Evolutionary conservation across 2,888 invertebrate species (phyloP).

Genomic region (Aphelenchoides bicaudatus): DNA sequence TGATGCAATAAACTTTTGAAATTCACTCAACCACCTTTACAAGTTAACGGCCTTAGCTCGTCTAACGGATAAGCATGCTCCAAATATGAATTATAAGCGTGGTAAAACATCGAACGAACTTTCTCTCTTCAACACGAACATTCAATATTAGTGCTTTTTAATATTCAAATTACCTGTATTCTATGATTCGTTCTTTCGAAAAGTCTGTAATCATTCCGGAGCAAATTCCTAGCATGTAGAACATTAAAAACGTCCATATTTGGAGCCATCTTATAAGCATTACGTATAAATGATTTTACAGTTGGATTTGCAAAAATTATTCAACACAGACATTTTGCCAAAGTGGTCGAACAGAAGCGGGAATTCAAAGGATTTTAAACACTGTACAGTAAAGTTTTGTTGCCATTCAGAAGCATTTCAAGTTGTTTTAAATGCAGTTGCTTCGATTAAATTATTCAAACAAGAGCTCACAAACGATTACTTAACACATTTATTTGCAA

Average conservation of each 20-base stretch:
- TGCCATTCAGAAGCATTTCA: no score
- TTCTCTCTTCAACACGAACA: conserved; percentile 70
- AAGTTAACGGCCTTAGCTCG: conserved; percentile 88
- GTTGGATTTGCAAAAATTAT: not conserved
- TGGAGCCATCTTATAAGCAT: not conserved
- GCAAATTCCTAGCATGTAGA: not conserved
- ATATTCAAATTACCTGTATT: conserved; percentile 13
- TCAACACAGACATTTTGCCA: not conserved
- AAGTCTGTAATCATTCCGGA: conserved; percentile 16
- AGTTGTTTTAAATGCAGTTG: no score
- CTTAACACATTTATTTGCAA: no score
- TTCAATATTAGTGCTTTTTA: not conserved
- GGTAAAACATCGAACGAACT: conserved; percentile 89
- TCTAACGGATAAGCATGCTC: conserved; percentile 90
- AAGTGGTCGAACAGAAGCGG: no score
- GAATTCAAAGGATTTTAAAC: no score
- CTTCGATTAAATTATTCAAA: no score
- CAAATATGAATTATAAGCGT: conserved; percentile 93
- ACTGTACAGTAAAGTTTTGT: no score
- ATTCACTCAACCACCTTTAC: conserved; percentile 67
- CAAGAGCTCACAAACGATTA: no score
- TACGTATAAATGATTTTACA: no score
- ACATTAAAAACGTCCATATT: conserved; percentile 3
- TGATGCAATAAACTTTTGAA: not conserved
- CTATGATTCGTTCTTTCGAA: conserved; percentile 2